A percentile compares a stretch with the other conserved stretches of the same genome.
phyloP scores from a whole-genome alignment of 2,113 vertebrate genomes.

The Calidris pugnax region DNA sequence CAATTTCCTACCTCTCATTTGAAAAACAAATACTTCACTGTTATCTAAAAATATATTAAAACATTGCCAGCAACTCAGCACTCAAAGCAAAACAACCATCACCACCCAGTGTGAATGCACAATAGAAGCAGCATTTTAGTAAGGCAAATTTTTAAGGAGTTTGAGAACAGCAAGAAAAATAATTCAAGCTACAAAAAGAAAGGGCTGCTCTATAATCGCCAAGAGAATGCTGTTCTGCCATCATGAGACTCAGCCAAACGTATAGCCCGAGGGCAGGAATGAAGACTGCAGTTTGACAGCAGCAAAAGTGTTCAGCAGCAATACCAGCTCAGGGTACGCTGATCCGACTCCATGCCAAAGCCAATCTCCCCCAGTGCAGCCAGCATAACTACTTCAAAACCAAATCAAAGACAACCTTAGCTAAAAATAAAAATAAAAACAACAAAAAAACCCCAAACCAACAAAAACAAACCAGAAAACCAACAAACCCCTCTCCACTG shows the following conservation, averaged over 20 bases:
- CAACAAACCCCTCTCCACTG: not conserved
- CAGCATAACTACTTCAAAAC: not conserved
- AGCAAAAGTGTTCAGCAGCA: not conserved
- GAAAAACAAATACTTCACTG: slow-evolving; percentile 63
- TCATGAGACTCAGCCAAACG: not conserved
- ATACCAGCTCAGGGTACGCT: not conserved
- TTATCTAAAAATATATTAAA: slow-evolving; percentile 67
- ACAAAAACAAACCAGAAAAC: not conserved
- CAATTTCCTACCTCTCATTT: slow-evolving; percentile 55
- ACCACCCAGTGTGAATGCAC: slow-evolving; percentile 51
- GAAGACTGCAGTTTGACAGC: not conserved
- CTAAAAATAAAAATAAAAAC: no score
- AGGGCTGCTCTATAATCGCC: not conserved
- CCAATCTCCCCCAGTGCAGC: not conserved
- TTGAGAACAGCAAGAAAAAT: slow-evolving; percentile 23
- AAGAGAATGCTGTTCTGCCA: not conserved
- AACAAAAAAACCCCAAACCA: not conserved
- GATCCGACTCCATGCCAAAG: not conserved
- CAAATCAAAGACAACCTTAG: not conserved
- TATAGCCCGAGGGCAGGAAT: not conserved
- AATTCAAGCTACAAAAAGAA: not conserved
- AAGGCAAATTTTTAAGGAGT: slow-evolving; percentile 5
- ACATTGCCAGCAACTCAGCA: slow-evolving; percentile 43
- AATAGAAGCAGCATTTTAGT: slow-evolving; percentile 29
- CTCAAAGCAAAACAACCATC: slow-evolving; percentile 59